Percentiles rank a stretch among this genome's conserved stretches.
phyloP scores from a whole-genome alignment of 1,140 invertebrate genomes.

The Drosophila oshimai region DNA sequence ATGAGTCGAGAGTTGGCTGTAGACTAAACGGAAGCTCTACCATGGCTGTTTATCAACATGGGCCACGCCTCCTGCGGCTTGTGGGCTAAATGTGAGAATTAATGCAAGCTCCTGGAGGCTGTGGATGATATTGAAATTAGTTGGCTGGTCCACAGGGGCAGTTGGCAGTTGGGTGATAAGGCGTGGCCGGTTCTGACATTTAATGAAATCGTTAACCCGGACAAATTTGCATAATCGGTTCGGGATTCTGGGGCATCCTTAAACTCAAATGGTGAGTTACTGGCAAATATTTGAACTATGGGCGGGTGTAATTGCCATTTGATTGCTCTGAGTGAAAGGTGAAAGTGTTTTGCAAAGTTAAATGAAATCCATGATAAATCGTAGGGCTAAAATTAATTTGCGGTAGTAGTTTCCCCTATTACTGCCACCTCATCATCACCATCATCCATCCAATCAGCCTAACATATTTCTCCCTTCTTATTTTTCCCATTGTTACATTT shows the following conservation, averaged over 20 bases:
- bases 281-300: constrained; percentile 62
- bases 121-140: constrained; percentile 75
- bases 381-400: neutral
- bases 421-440: constrained; percentile 37
- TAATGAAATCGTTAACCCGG: constrained; percentile 67
- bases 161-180: constrained; percentile 32
- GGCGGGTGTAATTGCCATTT: constrained; percentile 56
- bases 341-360: neutral
- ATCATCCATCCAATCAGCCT: constrained; percentile 44
- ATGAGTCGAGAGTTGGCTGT: constrained; percentile 51
- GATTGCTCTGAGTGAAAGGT: constrained; percentile 31
- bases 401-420: neutral
- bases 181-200: constrained; percentile 41
- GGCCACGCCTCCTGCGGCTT: constrained; percentile 58
- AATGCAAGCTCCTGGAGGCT: constrained; percentile 48
- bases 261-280: constrained; percentile 18
- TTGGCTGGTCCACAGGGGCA: constrained; percentile 17
- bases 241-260: neutral
- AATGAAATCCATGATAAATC: neutral
- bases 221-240: constrained; percentile 70
- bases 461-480: constrained; percentile 15
- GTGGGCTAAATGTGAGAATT: constrained; percentile 58
- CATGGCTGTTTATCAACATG: constrained; percentile 54
- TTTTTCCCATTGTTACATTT: constrained; percentile 28
- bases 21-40: constrained; percentile 34